Percentiles rank a stretch among this genome's conserved stretches.
These are phyloP conservation scores for Corythornis cristatus DNA, from an alignment of 2,113 vertebrate genomes.

Conservation along the genomic window DNA sequence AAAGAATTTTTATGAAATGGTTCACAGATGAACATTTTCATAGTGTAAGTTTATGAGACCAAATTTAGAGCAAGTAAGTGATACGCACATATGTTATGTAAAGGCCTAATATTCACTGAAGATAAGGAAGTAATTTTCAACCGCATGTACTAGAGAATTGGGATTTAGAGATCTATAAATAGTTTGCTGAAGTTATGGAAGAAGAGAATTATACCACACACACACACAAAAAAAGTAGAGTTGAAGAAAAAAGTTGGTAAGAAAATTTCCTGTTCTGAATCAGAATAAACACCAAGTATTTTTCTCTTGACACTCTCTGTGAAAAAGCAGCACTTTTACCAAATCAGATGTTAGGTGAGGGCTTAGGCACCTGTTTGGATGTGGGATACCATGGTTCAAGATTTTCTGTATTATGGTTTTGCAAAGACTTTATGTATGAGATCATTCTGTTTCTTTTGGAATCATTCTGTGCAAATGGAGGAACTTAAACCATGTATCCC, in stretches of 20 bases:
- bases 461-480: not conserved
- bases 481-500: not conserved
- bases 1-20: not conserved
- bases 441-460: not conserved
- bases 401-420: not conserved
- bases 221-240: not conserved
- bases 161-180: not conserved
- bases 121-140: conserved; percentile 22
- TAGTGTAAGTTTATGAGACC: not conserved
- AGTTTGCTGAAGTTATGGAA: not conserved
- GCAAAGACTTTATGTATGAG: not conserved
- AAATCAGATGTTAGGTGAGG: not conserved
- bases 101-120: conserved; percentile 40
- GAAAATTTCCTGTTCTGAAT: not conserved
- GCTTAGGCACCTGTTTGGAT: not conserved
- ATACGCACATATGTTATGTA: conserved; percentile 34
- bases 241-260: not conserved
- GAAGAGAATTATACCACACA: not conserved
- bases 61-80: conserved; percentile 34
- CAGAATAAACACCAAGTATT: not conserved
- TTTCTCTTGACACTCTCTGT: not conserved
- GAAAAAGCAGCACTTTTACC: not conserved
- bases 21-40: not conserved
- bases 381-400: not conserved
- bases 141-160: not conserved